Base-by-base conservation (phyloP, 2,113 vertebrate species). In the Monarcha castaneiventris region DNA sequence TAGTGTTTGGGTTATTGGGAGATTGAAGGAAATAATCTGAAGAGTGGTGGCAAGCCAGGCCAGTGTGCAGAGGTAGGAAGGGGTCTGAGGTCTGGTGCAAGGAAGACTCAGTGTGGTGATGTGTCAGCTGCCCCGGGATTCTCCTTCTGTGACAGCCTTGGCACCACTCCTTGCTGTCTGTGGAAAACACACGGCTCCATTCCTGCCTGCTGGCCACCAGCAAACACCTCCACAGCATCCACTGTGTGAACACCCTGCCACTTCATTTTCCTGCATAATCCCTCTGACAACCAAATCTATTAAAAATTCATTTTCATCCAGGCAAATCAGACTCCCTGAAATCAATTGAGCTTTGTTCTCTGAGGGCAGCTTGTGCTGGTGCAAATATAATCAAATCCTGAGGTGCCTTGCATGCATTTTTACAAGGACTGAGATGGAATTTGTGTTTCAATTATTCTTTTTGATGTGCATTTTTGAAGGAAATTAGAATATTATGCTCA, bases 281-380 rank as follows among this genome's bases (percentile, higher is more conserved):
- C 37, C 76, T 86, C 82, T 93, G 84, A 92, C 84, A 94, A 66
- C 16, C 30, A 72, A 62, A 66, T 91, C 63, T 92, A 94, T 96
- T 96, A 91, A 89, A 94, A 83, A 96, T 94, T 83, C 68, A 66
- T 96, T 94, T 91, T 67, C 79, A 86, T 71, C 67, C 90, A 90
- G 82, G 87, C 75, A 93, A 80, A 88, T 89, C 84, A 71, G 67
- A 26, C 43, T 71, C 63, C 58, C 69, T 79, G 52, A 80, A 90
- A 96, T 91, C 90, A 94, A 63, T 13, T 72, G 91, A 90, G 75
- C 87, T 84, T 95, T 96, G 68, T 83, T 91, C 74, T 91, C 90
- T 48, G 64, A 91, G 94, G 87, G 85, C 87, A 91, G 67, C 76
- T 92, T 78, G 76, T 74, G 68, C 79, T 81, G 39, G 39, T 90